A percentile compares a stretch with the other conserved stretches of the same genome.
phyloP scores from a whole-genome alignment of 2,797 vertebrate genomes.

The Danio tinwini region DNA sequence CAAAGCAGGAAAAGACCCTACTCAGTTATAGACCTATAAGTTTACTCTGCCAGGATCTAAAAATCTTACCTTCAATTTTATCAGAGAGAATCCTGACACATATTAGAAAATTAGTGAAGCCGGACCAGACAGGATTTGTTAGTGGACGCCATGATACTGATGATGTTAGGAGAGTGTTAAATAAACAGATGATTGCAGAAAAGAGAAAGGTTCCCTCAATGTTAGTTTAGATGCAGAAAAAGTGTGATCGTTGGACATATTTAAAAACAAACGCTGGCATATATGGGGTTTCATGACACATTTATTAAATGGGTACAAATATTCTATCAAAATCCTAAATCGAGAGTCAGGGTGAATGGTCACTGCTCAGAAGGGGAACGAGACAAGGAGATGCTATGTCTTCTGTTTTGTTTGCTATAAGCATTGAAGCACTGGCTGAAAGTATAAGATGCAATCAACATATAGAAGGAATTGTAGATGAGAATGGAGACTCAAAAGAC shows the following conservation, averaged over 20 bases:
- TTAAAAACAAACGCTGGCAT: constrained; percentile 4
- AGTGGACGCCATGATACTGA: no score
- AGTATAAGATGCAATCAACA: constrained; percentile 25
- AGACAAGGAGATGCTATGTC: constrained; percentile 43
- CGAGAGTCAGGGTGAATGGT: constrained; percentile 43
- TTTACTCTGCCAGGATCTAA: no score
- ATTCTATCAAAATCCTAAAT: constrained; percentile 37
- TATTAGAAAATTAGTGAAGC: constrained; percentile 4
- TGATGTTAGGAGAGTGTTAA: no score
- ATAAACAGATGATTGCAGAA: no score
- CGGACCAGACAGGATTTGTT: constrained; percentile 28
- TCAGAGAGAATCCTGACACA: constrained; percentile 4
- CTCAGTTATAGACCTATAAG: no score
- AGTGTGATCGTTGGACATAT: constrained; percentile 15
- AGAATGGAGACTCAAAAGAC: neutral
- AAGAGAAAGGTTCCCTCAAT: no score
- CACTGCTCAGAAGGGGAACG: constrained; percentile 39
- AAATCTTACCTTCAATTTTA: constrained; percentile 3
- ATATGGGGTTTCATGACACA: constrained; percentile 29
- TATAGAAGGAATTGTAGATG: constrained; percentile 45
- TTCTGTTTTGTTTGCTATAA: constrained; percentile 42
- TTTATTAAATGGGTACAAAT: constrained; percentile 38
- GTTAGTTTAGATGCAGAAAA: constrained; percentile 47
- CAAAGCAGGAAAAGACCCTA: constrained; percentile 7
- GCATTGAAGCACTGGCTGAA: constrained; percentile 47